A percentile compares a stretch with the other conserved stretches of the same genome.
Conservation (phyloP, 2,888 invertebrate genomes). For the Enchytraeus crypticus region DNA sequence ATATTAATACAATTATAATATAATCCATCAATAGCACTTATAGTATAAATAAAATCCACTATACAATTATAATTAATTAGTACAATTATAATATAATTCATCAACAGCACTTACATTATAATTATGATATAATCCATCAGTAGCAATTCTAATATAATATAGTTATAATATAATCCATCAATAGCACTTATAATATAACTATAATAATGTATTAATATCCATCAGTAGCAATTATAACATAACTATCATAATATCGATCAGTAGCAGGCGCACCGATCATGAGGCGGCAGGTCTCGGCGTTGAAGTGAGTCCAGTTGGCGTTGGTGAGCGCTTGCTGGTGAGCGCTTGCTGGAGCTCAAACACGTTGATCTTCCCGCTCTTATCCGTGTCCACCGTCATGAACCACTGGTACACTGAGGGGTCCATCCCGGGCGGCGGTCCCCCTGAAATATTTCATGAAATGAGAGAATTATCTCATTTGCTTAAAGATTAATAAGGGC, state of each 20-base stretch:
- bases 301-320: slow-evolving; percentile 48
- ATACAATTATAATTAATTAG: neutral
- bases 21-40: no score
- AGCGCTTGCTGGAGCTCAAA: slow-evolving; percentile 20
- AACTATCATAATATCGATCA: neutral
- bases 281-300: slow-evolving; percentile 46
- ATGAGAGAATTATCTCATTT: no score
- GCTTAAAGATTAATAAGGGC: no score
- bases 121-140: neutral
- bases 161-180: no score
- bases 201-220: neutral
- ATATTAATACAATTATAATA: no score
- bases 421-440: neutral
- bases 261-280: slow-evolving; percentile 44
- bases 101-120: neutral
- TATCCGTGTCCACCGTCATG: slow-evolving; percentile 32
- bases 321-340: slow-evolving; percentile 37
- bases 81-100: neutral
- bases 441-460: no score
- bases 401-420: slow-evolving; percentile 38
- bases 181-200: no score
- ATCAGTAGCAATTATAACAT: neutral
- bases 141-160: no score
- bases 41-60: neutral
- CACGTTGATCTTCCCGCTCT: slow-evolving; percentile 22